Conservation (phyloP, 2,113 vertebrate species). For the Tachycineta bicolor region DNA sequence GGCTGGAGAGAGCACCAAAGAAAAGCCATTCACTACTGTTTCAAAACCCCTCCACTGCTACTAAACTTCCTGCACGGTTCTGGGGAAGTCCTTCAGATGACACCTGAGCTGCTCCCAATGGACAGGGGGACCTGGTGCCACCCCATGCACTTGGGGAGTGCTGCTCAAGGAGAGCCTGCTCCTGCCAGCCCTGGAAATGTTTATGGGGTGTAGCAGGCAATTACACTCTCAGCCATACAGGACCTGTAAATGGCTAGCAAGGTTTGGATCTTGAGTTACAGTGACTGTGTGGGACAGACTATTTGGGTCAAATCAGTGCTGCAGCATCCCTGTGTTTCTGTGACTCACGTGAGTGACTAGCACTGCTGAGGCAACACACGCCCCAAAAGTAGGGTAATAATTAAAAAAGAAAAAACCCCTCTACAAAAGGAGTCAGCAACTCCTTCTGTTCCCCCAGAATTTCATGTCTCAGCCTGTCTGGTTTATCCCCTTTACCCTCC, state of each 20-base stretch:
- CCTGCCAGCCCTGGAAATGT: background rate
- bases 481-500: background rate
- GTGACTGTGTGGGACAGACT: background rate
- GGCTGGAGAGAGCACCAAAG: background rate
- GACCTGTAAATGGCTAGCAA: background rate
- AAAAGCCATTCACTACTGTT: background rate
- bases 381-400: background rate
- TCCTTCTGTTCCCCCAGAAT: background rate
- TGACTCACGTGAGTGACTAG: background rate
- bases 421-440: background rate
- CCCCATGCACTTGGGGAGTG: rapidly evolving
- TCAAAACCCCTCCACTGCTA: background rate
- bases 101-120: rapidly evolving
- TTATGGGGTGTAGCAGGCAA: rapidly evolving
- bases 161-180: background rate
- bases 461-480: background rate
- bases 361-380: background rate
- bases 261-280: background rate
- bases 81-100: background rate
- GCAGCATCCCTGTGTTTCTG: background rate
- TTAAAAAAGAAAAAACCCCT: background rate
- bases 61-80: background rate
- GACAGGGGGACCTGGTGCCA: rapidly evolving
- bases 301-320: background rate
- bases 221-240: background rate